Evolutionary conservation across 2,888 invertebrate species (phyloP).

Genomic region (Tenodera sinensis): DNA sequence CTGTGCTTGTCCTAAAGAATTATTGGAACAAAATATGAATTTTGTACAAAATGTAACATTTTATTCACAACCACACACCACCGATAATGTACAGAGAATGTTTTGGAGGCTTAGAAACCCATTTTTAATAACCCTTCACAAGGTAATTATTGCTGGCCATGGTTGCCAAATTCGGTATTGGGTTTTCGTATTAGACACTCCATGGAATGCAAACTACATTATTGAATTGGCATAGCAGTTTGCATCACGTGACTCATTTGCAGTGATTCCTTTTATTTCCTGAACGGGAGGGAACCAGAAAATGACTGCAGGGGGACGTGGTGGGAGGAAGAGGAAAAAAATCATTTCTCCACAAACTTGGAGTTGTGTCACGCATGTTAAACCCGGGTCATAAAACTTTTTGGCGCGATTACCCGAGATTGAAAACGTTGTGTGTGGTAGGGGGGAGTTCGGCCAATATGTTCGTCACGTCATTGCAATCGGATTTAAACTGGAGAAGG

Average conservation of each 20-base stretch:
- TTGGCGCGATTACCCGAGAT: conserved; percentile 14
- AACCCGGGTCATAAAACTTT: conserved; percentile 13
- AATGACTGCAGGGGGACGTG: not conserved
- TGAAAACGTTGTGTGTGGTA: conserved; percentile 13
- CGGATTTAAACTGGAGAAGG: conserved; percentile 17
- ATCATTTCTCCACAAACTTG: conserved; percentile 14
- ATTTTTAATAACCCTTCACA: not conserved
- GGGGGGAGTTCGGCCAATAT: conserved; percentile 24
- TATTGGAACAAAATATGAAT: not conserved
- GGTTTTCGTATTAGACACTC: not conserved
- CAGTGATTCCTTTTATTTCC: not conserved
- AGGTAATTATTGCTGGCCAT: not conserved
- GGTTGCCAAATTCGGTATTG: not conserved
- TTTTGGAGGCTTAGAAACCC: not conserved
- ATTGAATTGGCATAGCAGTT: not conserved
- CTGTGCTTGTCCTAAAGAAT: not conserved
- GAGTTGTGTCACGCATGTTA: conserved; percentile 20
- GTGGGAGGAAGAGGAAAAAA: not conserved
- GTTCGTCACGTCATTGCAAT: conserved; percentile 28
- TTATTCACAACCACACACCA: not conserved
- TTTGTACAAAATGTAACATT: not conserved
- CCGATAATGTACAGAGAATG: not conserved
- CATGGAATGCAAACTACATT: not conserved
- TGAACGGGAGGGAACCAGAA: not conserved
- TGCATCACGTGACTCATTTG: not conserved